Evolutionary conservation across 1,140 invertebrate genomes (phyloP), one percentile per base, ranked within the genome.

Genomic region (Ceratoteleas bidentatus): DNA sequence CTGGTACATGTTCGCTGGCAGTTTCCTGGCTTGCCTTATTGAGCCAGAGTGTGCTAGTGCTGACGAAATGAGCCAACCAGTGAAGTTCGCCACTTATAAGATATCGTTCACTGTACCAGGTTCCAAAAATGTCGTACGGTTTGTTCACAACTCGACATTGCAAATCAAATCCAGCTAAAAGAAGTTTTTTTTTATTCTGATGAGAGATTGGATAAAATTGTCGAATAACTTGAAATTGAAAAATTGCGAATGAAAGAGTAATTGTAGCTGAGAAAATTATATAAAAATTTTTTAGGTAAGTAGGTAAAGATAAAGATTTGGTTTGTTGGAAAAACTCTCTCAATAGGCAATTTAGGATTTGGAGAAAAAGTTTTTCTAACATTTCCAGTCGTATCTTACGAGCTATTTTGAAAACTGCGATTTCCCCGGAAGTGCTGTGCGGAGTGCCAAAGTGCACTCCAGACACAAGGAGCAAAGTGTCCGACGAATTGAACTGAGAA

Each of bases 61-160:
- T 97, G 16, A 96, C 94, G 65, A 97, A 89, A 87, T 96, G 94
- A 8, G 95, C 95, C 33, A 97, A 90, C 95, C 96, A 97, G 85
- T 95, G 93, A 1, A 97, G 90, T 85, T 96, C 94, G 49, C 96
- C 96, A 15, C 96, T 97, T 49, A 98, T 87, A 5, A 97, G 91
- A 89, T 96, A 95, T 80, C 94, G 93, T 85, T 97, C 96, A 86
- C 95, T 96, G 85, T 96, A 97, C 96, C 96, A 98, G 43, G 96
- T 95, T 13, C 96, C 96, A 91, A 97, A 97, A 81, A 97, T 95
- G 89, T 97, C 96, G 86, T 97, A 97, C 0, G 97, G 97, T 78
- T 97, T 96, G 91, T 97, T 97, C 16, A 94, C 93, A 6, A 97
- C 95, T 61, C 96, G 92, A 85, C 96, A 97, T 85, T 96, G 95